A percentile compares a stretch with the other conserved stretches of the same genome.
Conservation (phyloP, 2,113 vertebrate species). For the Carassius auratus region DNA sequence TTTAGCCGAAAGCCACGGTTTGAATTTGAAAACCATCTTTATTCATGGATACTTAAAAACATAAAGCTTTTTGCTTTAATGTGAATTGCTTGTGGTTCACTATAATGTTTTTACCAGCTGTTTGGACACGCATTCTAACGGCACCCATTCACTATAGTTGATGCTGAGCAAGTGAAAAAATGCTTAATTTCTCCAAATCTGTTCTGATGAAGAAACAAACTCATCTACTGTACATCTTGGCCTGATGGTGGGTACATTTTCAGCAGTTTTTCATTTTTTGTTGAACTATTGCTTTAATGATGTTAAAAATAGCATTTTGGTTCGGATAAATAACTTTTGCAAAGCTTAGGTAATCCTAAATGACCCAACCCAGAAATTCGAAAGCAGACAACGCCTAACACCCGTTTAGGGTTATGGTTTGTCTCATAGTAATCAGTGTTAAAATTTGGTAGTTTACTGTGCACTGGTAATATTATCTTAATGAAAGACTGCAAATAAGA, state of each 20-base stretch:
- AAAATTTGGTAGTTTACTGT: neutral
- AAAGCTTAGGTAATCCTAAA: conserved; percentile 58
- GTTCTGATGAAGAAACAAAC: neutral
- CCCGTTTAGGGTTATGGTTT: conserved; percentile 36
- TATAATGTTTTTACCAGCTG: neutral
- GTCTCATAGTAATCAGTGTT: conserved; percentile 10
- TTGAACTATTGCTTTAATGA: neutral
- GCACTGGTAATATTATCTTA: neutral
- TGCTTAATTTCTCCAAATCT: neutral
- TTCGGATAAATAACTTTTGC: conserved; percentile 31
- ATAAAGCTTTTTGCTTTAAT: neutral
- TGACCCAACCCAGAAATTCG: conserved; percentile 63
- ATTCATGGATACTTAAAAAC: neutral
- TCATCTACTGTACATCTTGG: neutral
- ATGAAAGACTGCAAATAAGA: neutral
- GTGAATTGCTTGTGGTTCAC: neutral
- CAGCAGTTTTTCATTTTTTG: too few relatives aligned
- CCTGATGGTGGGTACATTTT: too few relatives aligned
- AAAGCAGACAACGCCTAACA: conserved; percentile 44
- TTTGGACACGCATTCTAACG: too few relatives aligned
- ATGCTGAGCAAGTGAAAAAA: neutral
- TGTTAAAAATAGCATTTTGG: conserved; percentile 8
- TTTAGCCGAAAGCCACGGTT: too few relatives aligned
- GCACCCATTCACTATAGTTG: too few relatives aligned
- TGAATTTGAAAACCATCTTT: too few relatives aligned